Evolutionary conservation across 2,888 invertebrate species (phyloP).

Genomic region (Xestia c-nigrum): DNA sequence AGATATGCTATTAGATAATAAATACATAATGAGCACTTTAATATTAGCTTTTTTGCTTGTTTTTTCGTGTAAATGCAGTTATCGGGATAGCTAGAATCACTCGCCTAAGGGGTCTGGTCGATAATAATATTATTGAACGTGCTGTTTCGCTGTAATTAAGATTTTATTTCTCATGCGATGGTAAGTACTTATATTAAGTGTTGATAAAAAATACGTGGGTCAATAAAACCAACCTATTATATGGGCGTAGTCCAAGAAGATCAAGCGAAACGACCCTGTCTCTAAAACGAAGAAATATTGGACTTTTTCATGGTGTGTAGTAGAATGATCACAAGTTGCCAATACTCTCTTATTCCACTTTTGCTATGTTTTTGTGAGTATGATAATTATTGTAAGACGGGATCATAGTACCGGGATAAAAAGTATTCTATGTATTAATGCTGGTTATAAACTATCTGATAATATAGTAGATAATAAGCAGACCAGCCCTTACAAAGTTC

Average conservation of each 20-base stretch:
- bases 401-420: too few species aligned
- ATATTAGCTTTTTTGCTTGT: constrained; percentile 36
- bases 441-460: too few species aligned
- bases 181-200: constrained; percentile 26
- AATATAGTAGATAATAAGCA: too few species aligned
- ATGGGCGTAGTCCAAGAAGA: background rate
- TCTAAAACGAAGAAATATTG: background rate
- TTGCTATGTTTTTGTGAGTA: too few species aligned
- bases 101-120: constrained; percentile 48
- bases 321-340: too few species aligned
- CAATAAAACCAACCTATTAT: constrained; percentile 19
- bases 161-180: constrained; percentile 41
- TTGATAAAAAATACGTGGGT: constrained; percentile 22
- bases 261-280: background rate
- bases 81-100: constrained; percentile 48
- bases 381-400: too few species aligned
- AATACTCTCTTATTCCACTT: background rate
- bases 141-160: constrained; percentile 48
- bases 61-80: constrained; percentile 48
- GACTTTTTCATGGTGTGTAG: background rate
- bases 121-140: constrained; percentile 35
- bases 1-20: constrained; percentile 66
- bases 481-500: background rate
- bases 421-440: too few species aligned
- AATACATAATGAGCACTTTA: constrained; percentile 61